phyloP scores from a whole-genome alignment of 1,140 invertebrate genomes.

The Sinella curviseta region DNA sequence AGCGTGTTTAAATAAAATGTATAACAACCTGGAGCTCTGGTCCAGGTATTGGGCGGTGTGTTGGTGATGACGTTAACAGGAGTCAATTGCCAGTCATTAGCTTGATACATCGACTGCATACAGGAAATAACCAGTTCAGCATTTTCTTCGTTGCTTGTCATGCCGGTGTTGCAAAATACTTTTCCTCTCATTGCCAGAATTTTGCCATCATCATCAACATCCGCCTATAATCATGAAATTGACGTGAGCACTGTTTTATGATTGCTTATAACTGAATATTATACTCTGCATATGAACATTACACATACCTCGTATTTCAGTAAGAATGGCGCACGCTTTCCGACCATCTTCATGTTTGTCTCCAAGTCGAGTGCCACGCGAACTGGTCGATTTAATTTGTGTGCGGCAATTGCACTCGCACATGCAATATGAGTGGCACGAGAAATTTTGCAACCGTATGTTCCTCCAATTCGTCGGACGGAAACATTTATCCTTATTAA shows the following conservation, averaged over 20 bases:
- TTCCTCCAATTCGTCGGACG: constrained; percentile 52
- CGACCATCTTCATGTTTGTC: constrained; percentile 31
- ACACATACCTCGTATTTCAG: constrained; percentile 27
- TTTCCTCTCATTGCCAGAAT: constrained; percentile 67
- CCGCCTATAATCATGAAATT: constrained; percentile 55
- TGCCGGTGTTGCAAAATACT: constrained; percentile 67
- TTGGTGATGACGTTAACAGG: constrained; percentile 63
- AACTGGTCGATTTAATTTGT: constrained; percentile 42
- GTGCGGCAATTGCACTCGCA: constrained; percentile 51
- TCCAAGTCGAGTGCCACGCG: constrained; percentile 15
- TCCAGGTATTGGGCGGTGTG: constrained; percentile 63
- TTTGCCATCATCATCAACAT: constrained; percentile 64
- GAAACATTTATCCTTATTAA: constrained; percentile 41
- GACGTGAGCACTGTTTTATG: too few species aligned
- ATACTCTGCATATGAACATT: neutral
- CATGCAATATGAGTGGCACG: constrained; percentile 42
- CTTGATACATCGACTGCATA: constrained; percentile 25
- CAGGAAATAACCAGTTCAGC: constrained; percentile 5
- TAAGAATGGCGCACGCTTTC: constrained; percentile 29
- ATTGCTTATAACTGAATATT: constrained; percentile 28
- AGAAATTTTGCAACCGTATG: constrained; percentile 53
- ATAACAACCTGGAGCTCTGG: constrained; percentile 63
- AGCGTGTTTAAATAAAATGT: too few species aligned
- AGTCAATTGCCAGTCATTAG: constrained; percentile 59
- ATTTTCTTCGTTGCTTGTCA: constrained; percentile 61